Base-by-base conservation (phyloP, 1,140 invertebrate species). In the Drosophila jambulina region DNA sequence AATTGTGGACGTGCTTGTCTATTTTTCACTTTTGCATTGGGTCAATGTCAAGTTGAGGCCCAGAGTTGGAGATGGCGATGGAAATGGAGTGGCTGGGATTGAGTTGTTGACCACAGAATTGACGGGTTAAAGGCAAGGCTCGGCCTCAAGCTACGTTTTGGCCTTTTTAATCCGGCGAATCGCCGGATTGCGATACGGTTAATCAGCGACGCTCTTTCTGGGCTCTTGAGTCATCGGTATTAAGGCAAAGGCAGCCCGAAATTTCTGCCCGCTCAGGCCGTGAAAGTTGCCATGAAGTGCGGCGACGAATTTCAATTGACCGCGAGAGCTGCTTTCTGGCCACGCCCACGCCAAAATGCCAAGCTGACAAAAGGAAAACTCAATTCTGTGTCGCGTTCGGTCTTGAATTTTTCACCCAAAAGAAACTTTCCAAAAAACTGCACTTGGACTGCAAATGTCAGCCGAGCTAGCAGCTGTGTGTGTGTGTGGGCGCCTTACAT, bases 11-110 rank as follows among this genome's bases (percentile, higher is more conserved):
- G 83, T 82, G 79, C 69, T 75, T 72, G 76, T 82, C 67, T 63
- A 78, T 75, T 63, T 78, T 64, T 77, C 69, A 25, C 53, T 46
- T 51, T 51, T 72, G 81, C 84, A 81, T 88, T 88, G 85, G 84
- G 84, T 88, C 84, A 88, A 88, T 88, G 84, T 88, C 84, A 88
- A 88, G 84, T 84, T 78, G 82, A 48, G 34, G 45, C 59, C 48
- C 49, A 17, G 60, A 65, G 67, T 65, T 25, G 45, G 36, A 60
- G 29, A 43, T 43, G 46, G 32, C 12, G 27, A 19, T 59, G 61
- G 57, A 17, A 34, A 49, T 72, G 36, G 68, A 74, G 70, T 42
- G 70, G 70, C 54, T 61, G 75, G 25, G n/a, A 78, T 63, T 82
- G 82, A 78, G 76, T 58, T 71, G 75, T 78, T 64, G 76, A 87